A percentile compares a stretch with the other conserved stretches of the same genome.
Evolutionary conservation across 1,140 invertebrate species (phyloP).

Genomic region (Drosophila lowei): DNA sequence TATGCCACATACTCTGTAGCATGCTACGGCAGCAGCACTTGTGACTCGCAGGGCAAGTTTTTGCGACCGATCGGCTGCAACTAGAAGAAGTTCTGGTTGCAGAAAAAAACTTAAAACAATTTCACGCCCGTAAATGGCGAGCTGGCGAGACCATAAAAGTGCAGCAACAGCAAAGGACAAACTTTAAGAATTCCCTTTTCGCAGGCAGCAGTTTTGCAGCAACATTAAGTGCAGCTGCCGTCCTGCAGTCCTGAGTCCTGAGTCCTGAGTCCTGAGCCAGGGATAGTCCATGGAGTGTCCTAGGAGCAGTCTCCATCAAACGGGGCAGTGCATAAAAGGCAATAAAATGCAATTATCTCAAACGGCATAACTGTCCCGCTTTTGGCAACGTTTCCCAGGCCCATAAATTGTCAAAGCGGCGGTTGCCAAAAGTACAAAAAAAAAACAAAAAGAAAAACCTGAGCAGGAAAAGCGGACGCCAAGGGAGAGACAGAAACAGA

Average conservation of each 20-base stretch:
- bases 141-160: conserved; percentile 49
- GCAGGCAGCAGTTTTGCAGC: conserved; percentile 37
- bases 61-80: conserved; percentile 27
- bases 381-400: conserved; percentile 72
- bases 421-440: conserved; percentile 41
- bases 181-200: conserved; percentile 62
- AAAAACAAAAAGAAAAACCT: conserved; percentile 7
- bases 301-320: conserved; percentile 3
- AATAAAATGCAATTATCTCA: conserved; percentile 80
- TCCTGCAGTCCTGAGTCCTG: neutral
- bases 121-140: conserved; percentile 56
- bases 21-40: neutral
- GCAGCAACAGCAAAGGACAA: conserved; percentile 35
- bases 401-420: conserved; percentile 67
- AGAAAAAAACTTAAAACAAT: conserved; percentile 56
- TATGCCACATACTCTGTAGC: neutral
- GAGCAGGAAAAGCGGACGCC: neutral
- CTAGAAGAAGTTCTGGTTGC: neutral
- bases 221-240: conserved; percentile 63
- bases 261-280: neutral
- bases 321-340: conserved; percentile 69
- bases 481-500: neutral
- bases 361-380: conserved; percentile 75
- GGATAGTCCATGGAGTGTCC: neutral
- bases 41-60: conserved; percentile 42